Evolutionary conservation across 1,140 invertebrate species (phyloP).

Genomic region (Cydia amplana): DNA sequence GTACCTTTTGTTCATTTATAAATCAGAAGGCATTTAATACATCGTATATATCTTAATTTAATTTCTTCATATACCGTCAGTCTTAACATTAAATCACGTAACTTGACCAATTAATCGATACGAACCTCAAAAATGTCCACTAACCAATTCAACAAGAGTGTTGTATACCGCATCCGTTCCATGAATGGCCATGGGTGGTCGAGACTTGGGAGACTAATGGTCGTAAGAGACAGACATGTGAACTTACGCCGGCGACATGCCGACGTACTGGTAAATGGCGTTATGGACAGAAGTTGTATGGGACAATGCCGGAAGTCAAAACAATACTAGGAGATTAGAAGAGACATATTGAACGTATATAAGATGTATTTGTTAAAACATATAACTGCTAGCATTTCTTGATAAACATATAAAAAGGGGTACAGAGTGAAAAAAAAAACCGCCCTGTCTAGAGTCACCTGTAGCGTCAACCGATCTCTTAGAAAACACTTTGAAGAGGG

Average conservation of each 20-base stretch:
- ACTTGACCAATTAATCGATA: slow-evolving; percentile 13
- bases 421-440: too few relatives aligned
- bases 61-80: not conserved
- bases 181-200: slow-evolving; percentile 28
- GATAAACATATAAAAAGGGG: too few relatives aligned
- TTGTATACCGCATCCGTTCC: slow-evolving; percentile 25
- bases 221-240: slow-evolving; percentile 24
- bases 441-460: too few relatives aligned
- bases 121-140: slow-evolving; percentile 22
- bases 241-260: slow-evolving; percentile 8
- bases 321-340: not conserved
- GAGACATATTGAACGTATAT: too few relatives aligned
- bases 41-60: too few relatives aligned
- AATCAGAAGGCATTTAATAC: too few relatives aligned
- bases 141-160: slow-evolving; percentile 24
- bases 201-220: slow-evolving; percentile 5
- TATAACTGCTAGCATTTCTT: too few relatives aligned
- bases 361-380: too few relatives aligned
- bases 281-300: not conserved
- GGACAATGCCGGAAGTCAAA: not conserved
- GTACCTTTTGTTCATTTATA: too few relatives aligned
- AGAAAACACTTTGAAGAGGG: too few relatives aligned
- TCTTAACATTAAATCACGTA: not conserved
- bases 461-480: too few relatives aligned
- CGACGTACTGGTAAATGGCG: not conserved